Evolutionary conservation across 2,113 vertebrate species (phyloP).

Genomic region (Rhinogobius similis): DNA sequence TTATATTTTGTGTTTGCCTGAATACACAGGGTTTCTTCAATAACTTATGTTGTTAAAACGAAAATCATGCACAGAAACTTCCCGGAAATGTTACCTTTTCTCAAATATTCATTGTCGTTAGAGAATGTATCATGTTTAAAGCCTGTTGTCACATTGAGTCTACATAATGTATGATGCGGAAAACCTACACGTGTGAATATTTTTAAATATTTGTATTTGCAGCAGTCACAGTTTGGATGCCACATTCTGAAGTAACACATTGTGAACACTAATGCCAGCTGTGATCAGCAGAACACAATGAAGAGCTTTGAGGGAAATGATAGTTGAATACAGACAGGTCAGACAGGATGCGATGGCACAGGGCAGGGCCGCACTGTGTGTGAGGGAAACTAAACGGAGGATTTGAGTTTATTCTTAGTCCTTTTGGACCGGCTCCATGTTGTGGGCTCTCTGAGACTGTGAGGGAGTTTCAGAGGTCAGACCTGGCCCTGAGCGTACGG

Average conservation of each 20-base stretch:
- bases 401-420: conserved; percentile 61
- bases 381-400: conserved; percentile 36
- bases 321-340: conserved; percentile 35
- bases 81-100: no score
- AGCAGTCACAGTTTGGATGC: conserved; percentile 9
- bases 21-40: background rate
- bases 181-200: conserved; percentile 5
- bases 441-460: conserved; percentile 62
- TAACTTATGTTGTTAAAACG: background rate
- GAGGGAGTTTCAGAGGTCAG: conserved; percentile 58
- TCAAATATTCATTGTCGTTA: background rate
- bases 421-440: conserved; percentile 47
- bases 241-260: conserved; percentile 9
- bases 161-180: background rate
- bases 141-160: background rate
- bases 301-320: conserved; percentile 21
- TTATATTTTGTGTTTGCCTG: background rate
- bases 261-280: conserved; percentile 1
- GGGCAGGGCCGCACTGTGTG: conserved; percentile 29
- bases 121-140: background rate
- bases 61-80: no score
- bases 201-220: conserved; percentile 6
- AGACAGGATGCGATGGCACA: conserved; percentile 36
- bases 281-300: conserved; percentile 2
- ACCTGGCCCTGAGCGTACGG: conserved; percentile 30